Base-by-base conservation (phyloP, 2,113 vertebrate species). In the Rhineura floridana region DNA sequence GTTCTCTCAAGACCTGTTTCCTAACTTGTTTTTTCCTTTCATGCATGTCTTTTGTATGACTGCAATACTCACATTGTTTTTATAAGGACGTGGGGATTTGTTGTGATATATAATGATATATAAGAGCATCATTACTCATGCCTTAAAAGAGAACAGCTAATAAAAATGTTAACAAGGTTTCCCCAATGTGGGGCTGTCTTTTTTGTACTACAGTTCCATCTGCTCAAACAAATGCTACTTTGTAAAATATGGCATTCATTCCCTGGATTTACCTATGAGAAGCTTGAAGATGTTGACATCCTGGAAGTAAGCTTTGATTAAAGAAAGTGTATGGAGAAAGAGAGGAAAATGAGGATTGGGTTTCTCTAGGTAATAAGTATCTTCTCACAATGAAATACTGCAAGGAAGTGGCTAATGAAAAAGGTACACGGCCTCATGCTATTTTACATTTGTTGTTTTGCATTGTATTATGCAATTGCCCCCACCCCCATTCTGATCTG, bases 101-200 rank as follows among this genome's bases (percentile, higher is more conserved):
- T 72, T 91, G 81, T 88, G 90, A 93, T 94, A 91, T 90, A 94
- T 69, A 93, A 94, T 94, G 88, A 93, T 75, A 93, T 84, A 94
- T 93, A 93, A 94, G 95, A 94, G 70, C 80, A 94, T 93, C 90
- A 90, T 95, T 96, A 95, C 93, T 95, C 94, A 96, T 95, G 95
- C 82, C 91, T 89, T 93, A 95, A 96, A 95, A 94, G 87, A 88
- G 90, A 94, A 93, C 88, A 84, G 76, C 42, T 42, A 86, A 86
- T 86, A 86, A 92, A 96, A 96, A 93, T 70, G 84, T 93, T 96
- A 96, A 96, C 91, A 75, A 93, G 83, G 52, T 86, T 95, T 95
- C 91, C 93, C 91, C 91, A 86, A 91, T 85, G 86, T 95, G 86
- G 87, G 92, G 44, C 78, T 94, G 83, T 93, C 90, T 89, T 88